These are phyloP conservation scores for Hemicentrotus pulcherrimus DNA, from an alignment of 35 echinoderm and acorn worm species.

Conservation along the genomic window DNA sequence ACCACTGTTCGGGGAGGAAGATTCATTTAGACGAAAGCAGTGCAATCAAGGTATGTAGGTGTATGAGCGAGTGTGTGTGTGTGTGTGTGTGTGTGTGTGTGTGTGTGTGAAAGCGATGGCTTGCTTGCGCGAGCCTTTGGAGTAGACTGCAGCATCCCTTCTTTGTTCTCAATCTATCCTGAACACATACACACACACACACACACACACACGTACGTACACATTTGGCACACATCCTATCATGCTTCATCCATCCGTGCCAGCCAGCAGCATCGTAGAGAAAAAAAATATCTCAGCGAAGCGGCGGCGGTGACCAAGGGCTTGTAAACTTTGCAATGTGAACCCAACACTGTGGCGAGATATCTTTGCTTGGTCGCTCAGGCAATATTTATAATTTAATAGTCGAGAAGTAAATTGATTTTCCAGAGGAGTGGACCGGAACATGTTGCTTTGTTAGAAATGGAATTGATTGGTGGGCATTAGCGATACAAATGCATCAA, in stretches of 20 bases:
- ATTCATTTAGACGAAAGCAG: slow-evolving; percentile 18
- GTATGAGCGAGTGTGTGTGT: neutral
- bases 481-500: slow-evolving; percentile 23
- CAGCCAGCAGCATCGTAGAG: neutral
- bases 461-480: slow-evolving; percentile 37
- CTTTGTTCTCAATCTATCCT: neutral
- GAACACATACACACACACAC: neutral
- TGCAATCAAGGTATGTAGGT: neutral
- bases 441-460: slow-evolving; percentile 21
- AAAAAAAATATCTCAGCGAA: neutral
- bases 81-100: neutral
- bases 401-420: slow-evolving; percentile 42
- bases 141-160: neutral
- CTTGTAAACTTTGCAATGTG: neutral
- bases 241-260: neutral
- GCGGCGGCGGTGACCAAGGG: neutral
- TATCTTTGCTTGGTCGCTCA: neutral
- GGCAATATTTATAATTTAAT: slow-evolving; percentile 44
- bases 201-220: neutral
- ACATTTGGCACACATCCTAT: neutral
- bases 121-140: neutral
- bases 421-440: slow-evolving; percentile 44
- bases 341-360: neutral
- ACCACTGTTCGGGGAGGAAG: neutral
- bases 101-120: neutral